Evolutionary conservation across 1,140 invertebrate genomes (phyloP), one percentile per base, ranked within the genome.

Genomic region (Hormaphis cornu): DNA sequence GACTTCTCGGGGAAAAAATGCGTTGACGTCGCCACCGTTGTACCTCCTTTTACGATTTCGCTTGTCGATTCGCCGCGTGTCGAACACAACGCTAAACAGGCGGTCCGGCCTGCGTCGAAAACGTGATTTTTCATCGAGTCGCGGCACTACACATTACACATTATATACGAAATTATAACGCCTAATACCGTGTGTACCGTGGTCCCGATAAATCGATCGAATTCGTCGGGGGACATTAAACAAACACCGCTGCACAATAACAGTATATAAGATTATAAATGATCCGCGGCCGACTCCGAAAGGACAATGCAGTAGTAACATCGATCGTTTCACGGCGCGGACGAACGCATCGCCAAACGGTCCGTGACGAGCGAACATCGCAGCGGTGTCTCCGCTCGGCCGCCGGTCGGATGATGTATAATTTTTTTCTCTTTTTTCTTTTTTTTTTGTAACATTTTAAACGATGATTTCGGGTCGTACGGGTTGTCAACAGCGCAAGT

Each of bases 401-500:
- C n/a, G n/a, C n/a, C 22, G 24, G 37, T 8, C n/a, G 40, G 59
- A 63, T 63, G 59, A 48, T 42, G 14, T 50, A 26, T 44, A 20
- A 52, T 35, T 16, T 42, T n/a, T n/a, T 3, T 2, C n/a, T 16
- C 0, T 35, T 14, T 12, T 5, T n/a, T 7, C 53, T 8, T 56
- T 35, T 10, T 22, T 7, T 9, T 53, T n/a, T n/a, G n/a, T n/a
- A n/a, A n/a, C n/a, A n/a, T n/a, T n/a, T n/a, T n/a, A n/a, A n/a
- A 54, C 52, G 28, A 53, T 3, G 26, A 30, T 9, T 56, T 37
- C 53, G 53, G 33, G 52, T 53, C 54, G 54, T 58, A 58, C 54
- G 20, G 54, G 59, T 63, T 63, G 59, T 63, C 59, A 63, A 63
- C n/a, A n/a, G n/a, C 59, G 59, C 59, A 46, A 48, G 59, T n/a